A percentile compares a stretch with the other conserved stretches of the same genome.
These are phyloP conservation scores for Gavialis gangeticus DNA, from an alignment of 2,113 vertebrate genomes.

Conservation along the genomic window DNA sequence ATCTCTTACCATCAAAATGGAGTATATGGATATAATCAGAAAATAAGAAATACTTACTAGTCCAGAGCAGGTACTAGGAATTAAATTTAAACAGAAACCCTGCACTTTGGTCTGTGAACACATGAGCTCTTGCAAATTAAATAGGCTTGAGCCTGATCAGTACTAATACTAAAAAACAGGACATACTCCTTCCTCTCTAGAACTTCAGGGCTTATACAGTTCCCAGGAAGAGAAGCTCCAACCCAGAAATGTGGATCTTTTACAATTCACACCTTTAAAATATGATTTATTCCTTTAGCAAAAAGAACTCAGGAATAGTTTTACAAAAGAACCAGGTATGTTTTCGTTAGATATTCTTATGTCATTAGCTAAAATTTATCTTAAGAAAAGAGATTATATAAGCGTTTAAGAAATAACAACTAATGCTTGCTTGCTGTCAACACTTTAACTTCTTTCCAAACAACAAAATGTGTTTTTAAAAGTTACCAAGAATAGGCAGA, in stretches of 20 bases:
- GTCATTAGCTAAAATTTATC: no score
- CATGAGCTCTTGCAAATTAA: background rate
- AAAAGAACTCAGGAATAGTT: background rate
- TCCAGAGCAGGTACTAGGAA: background rate
- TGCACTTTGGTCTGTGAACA: background rate
- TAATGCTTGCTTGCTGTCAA: background rate
- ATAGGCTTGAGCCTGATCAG: background rate
- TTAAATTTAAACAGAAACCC: background rate
- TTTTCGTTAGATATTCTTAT: background rate
- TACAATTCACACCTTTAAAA: background rate
- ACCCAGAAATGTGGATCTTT: background rate
- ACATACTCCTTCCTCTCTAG: background rate
- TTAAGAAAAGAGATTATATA: background rate
- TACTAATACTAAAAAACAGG: no score
- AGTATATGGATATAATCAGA: rapidly evolving
- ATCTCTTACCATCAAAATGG: background rate
- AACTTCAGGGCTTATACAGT: background rate
- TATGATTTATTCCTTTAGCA: background rate
- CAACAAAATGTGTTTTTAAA: background rate
- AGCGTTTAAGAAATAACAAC: background rate
- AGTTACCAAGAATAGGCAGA: background rate
- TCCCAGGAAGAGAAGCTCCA: background rate
- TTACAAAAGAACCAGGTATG: background rate
- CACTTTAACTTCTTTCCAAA: background rate
- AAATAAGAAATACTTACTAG: rapidly evolving